Base-by-base conservation (phyloP, 2,113 vertebrate genomes). In the Calidris pygmaea region DNA sequence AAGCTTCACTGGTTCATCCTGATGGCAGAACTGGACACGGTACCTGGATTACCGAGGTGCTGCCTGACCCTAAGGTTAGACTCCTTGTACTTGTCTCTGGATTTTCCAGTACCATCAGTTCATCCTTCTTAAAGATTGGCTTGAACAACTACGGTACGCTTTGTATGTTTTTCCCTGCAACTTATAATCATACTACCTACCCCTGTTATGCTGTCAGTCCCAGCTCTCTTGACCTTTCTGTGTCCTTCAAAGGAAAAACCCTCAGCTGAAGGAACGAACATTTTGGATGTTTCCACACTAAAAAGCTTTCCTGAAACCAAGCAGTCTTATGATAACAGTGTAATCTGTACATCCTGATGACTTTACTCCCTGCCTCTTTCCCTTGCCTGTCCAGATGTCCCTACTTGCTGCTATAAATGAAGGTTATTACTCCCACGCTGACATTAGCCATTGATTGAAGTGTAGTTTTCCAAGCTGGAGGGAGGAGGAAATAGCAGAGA, bases 381-480 rank as follows among this genome's bases (percentile, higher is more conserved):
- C 67, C 91, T 91, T 88, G 93, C 91, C 92, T 53, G 55, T 59
- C 88, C 97, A 98, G 95, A 97, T 98, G 98, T 97, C 96, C 96
- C 85, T 96, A 85, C 95, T 96, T 89, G 96, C 85, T 92, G 72
- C 84, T 58, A 77, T 95, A 96, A 98, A 96, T 71, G 56, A 96
- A 96, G 95, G 97, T 97, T 96, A 96, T 90, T 95, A 96, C 96
- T 97, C 97, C 96, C 97, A 96, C 3, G 1, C 93, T 90, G 95
- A 96, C 94, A 96, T 96, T 95, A 97, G 77, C 95, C 95, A 97
- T 70, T 97, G 93, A 98, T 59, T 97, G 94, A 97, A 98, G 95
- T 88, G 90, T 35, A 80, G 88, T 93, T 98, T 98, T 95, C 89
- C 96, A 93, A 91, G 90, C 95, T 88, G 65, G 95, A 93, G 90